Evolutionary conservation across 1,140 invertebrate genomes (phyloP), one percentile per base, ranked within the genome.

Genomic region (Nasonia longicornis): DNA sequence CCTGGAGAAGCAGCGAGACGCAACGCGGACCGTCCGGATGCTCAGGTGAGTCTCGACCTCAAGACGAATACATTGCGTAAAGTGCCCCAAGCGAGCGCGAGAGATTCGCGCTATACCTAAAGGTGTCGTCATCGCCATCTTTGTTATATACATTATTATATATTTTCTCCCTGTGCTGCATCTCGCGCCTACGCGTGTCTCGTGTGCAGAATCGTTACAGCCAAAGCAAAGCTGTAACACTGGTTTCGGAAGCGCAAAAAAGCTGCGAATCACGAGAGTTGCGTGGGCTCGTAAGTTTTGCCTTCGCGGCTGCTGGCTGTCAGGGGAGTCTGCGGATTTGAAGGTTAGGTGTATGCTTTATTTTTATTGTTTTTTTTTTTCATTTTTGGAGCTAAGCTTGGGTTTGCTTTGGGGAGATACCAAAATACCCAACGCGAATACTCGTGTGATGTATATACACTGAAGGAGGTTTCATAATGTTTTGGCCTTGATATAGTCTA

Each of bases 121-220:
- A 58, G 52, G 38, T 79, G 7, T 73, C 71, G 70, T 35, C 63
- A 29, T 75, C 79, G 79, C 79, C 79, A 80, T 80, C 63, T 80
- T 80, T 75, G 38, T 69, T 80, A 45, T 35, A 52, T 45, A 48
- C n/a, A 20, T 69, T 66, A 63, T 31, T 73, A 52, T 71, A 1
- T 8, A 35, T 52, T 11, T 71, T 67, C 22, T 29, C 22, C 66
- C 22, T 14, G 29, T 58, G 52, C 16, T 58, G 52, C 16, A n/a
- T 58, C 16, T 58, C 20, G 52, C 20, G 52, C 20, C 16, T 58
- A 58, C 16, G 52, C 0, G 20, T 58, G 16, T 2, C 16, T 7
- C 16, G 14, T 16, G 52, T 7, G 20, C 6, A 20, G 6, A n/a
- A 58, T 58, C 52, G 16, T 58, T 58, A 58, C 14, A 58, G 52